Conservation (phyloP, 2,113 vertebrate species). For the Burhinus oedicnemus region DNA sequence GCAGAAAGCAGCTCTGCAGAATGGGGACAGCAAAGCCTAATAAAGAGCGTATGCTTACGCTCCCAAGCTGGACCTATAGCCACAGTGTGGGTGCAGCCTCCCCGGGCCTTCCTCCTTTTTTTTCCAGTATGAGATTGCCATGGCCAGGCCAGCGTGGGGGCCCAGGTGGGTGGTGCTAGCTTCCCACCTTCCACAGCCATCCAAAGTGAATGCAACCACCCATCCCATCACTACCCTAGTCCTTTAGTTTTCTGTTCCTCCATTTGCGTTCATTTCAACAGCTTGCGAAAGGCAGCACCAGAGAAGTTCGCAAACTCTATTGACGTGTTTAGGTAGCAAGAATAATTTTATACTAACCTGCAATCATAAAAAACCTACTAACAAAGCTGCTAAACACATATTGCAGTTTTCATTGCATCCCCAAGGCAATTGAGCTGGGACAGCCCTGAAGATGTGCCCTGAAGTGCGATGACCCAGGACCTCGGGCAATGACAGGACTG, state of each 20-base stretch:
- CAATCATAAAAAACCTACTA: not conserved
- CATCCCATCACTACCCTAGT: rapidly evolving
- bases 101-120: not conserved
- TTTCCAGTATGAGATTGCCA: not conserved
- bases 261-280: not conserved
- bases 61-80: not conserved
- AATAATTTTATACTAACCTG: not conserved
- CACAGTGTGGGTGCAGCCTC: not conserved
- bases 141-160: not conserved
- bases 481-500: not conserved
- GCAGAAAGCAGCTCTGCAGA: not conserved
- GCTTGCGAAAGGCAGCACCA: not conserved
- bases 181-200: rapidly evolving
- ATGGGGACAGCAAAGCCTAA: not conserved
- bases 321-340: not conserved
- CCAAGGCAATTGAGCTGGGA: not conserved
- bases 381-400: not conserved
- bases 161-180: too few relatives aligned
- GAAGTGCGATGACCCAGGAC: not conserved
- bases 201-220: not conserved
- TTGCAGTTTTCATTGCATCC: not conserved
- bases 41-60: rapidly evolving
- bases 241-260: not conserved
- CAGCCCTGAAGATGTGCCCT: not conserved
- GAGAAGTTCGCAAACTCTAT: not conserved